A percentile compares a stretch with the other conserved stretches of the same genome.
These are phyloP conservation scores for Siniperca undulata DNA, from an alignment of 2,797 vertebrate species.

Conservation along the genomic window DNA sequence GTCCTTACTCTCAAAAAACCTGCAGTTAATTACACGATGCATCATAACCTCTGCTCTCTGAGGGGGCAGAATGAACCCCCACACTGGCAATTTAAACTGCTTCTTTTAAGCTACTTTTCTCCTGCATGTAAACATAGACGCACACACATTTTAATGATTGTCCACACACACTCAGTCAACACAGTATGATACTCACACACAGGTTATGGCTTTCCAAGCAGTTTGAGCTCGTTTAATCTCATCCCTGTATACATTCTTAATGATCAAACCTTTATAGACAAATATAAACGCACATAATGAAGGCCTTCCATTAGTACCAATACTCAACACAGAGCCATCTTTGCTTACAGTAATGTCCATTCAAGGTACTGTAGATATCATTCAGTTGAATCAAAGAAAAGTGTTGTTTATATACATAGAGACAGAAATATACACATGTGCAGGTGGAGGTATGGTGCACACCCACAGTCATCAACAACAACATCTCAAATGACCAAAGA, in stretches of 20 bases:
- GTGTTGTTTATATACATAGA: slow-evolving; percentile 78
- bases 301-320: slow-evolving; percentile 67
- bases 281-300: slow-evolving; percentile 81
- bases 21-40: slow-evolving; percentile 57
- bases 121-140: slow-evolving; percentile 40
- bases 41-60: slow-evolving; percentile 62
- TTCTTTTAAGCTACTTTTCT: slow-evolving; percentile 47
- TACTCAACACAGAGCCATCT: slow-evolving; percentile 62
- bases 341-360: slow-evolving; percentile 69
- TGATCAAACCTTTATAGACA: slow-evolving; percentile 80
- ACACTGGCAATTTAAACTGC: slow-evolving; percentile 46
- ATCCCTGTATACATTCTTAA: slow-evolving; percentile 81
- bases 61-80: slow-evolving; percentile 43
- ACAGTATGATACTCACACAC: slow-evolving; percentile 72
- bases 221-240: slow-evolving; percentile 79
- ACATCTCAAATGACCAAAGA: slow-evolving; percentile 77
- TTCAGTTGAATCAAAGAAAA: slow-evolving; percentile 74
- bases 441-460: slow-evolving; percentile 69
- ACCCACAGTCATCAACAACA: slow-evolving; percentile 75
- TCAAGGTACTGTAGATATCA: slow-evolving; percentile 72
- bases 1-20: slow-evolving; percentile 18
- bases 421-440: slow-evolving; percentile 84
- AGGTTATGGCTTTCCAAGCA: slow-evolving; percentile 82
- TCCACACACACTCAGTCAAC: slow-evolving; percentile 39
- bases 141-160: slow-evolving; percentile 38